Evolutionary conservation across 2,113 vertebrate genomes (phyloP), one percentile per base, ranked within the genome.

Genomic region (Myxocyprinus asiaticus): DNA sequence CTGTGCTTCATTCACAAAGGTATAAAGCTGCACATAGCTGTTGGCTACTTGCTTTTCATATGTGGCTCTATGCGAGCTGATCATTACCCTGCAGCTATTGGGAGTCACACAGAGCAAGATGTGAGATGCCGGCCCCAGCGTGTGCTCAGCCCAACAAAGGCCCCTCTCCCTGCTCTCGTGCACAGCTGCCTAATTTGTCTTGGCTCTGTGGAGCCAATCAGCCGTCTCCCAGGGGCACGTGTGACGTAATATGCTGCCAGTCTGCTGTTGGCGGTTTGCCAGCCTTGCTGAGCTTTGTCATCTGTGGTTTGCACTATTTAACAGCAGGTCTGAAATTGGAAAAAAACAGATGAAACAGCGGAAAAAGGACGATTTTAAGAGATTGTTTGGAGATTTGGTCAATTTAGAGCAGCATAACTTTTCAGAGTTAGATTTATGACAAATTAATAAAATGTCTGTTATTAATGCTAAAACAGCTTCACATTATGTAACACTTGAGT

Each of bases 141-240:
- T 79, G 80, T 7, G 71, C 71, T 71, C 44, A 51, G 64, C 72
- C 81, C 80, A 86, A 86, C 81, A 89, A 86, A 86, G 81, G 76
- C 86, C 77, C 76, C 85, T 90, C 87, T 84, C 88, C 42, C 84
- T 86, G 83, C 87, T 84, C 78, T 82, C 72, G 87, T 88, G 88
- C 89, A 87, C 88, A 85, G 86, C 88, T 88, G 85, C 91, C 91
- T 89, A 91, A 92, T 92, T 93, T 91, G 88, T 90, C 88, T 92
- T 87, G 84, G 83, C 87, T 85, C 81, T 88, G 88, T 90, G 81
- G 86, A 90, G 89, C 90, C 89, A 83, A 78, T 89, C 72, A 82
- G 79, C 59, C 55, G 50, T 86, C 80, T 90, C 87, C 86, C 84
- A 78, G 75, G 61, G 84, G 86, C 85, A 88, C 83, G 61, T 83